These are phyloP conservation scores for Cacoxenus indagator DNA, from an alignment of 2,888 invertebrate species.

Conservation along the genomic window DNA sequence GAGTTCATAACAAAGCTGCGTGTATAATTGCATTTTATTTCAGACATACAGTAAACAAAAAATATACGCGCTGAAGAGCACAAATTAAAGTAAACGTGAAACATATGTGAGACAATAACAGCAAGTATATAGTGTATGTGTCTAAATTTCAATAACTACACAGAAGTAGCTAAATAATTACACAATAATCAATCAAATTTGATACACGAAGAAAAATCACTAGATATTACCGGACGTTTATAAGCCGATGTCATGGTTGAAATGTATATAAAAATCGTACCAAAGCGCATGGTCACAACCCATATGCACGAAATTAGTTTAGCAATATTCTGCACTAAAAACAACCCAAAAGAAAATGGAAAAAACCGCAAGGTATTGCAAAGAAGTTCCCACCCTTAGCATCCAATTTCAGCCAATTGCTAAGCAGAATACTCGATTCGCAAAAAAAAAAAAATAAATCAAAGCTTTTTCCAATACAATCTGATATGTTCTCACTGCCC, in stretches of 20 bases:
- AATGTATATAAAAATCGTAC: not conserved
- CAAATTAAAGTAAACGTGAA: not conserved
- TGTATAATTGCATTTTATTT: not conserved
- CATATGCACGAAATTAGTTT: not conserved
- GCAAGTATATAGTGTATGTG: not conserved
- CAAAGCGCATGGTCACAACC: not conserved
- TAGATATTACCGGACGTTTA: not conserved
- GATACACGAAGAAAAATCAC: not conserved
- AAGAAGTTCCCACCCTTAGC: too few species aligned
- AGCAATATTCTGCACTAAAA: not conserved
- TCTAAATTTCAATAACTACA: not conserved
- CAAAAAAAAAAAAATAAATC: too few species aligned
- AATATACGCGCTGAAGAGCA: not conserved
- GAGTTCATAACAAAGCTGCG: not conserved
- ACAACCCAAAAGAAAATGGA: slow-evolving; percentile 14
- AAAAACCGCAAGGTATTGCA: too few species aligned
- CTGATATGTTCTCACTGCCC: too few species aligned
- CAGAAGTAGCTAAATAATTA: not conserved
- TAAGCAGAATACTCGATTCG: too few species aligned
- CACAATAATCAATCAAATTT: not conserved
- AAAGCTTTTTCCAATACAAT: too few species aligned
- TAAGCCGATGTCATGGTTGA: slow-evolving; percentile 9
- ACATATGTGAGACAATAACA: not conserved
- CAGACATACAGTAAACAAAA: not conserved
- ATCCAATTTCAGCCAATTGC: too few species aligned